Evolutionary conservation across 2,888 invertebrate species (phyloP).

Genomic region (Stenurella melanura): DNA sequence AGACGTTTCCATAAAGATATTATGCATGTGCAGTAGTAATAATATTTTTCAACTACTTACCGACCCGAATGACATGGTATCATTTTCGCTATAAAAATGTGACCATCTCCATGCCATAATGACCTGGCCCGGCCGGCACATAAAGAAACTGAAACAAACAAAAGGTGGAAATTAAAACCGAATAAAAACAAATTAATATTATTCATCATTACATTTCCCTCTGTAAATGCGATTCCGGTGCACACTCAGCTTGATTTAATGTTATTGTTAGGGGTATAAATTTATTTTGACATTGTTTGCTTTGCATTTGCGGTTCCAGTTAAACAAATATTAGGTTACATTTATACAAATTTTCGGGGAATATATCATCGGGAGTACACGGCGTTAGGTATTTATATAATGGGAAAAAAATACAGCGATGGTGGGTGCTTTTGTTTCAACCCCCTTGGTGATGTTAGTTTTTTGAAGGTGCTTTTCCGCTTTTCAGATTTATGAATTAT

Average conservation of each 20-base stretch:
- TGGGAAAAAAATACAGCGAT: conserved; percentile 20
- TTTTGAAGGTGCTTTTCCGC: no score
- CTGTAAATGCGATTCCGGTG: conserved; percentile 47
- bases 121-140: background rate
- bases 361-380: conserved; percentile 27
- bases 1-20: no score
- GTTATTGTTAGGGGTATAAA: conserved; percentile 52
- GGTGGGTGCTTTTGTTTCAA: background rate
- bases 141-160: conserved; percentile 2
- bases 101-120: background rate
- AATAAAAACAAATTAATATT: conserved; percentile 42
- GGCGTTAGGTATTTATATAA: conserved; percentile 21
- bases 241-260: conserved; percentile 56
- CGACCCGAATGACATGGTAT: no score
- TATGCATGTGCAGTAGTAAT: no score
- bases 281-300: conserved; percentile 54
- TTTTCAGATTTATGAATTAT: no score
- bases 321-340: conserved; percentile 50
- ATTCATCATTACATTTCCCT: conserved; percentile 51
- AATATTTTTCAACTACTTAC: no score
- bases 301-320: conserved; percentile 52
- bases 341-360: conserved; percentile 39
- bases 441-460: background rate
- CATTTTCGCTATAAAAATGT: no score
- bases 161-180: conserved; percentile 20